Percentiles rank a stretch among this genome's conserved stretches.
Evolutionary conservation across 2,888 invertebrate species (phyloP).

Genomic region (Drosophila mimica): DNA sequence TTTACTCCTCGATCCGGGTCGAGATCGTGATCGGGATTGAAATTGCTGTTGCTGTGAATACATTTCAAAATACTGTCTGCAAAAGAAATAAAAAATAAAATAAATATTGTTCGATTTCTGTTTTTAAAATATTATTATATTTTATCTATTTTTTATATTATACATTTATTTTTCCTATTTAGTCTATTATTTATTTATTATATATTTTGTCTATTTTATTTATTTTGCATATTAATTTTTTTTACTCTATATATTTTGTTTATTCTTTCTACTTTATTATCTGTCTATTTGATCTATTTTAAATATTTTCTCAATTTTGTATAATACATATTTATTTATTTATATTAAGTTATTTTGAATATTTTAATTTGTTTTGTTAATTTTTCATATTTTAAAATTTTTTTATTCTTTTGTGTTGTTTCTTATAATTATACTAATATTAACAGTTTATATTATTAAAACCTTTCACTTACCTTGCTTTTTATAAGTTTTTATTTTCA

Average conservation of each 20-base stretch:
- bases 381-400: too few species aligned
- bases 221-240: neutral
- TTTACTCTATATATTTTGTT: too few species aligned
- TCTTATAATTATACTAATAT: neutral
- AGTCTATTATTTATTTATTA: neutral
- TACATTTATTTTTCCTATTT: too few species aligned
- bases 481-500: neutral
- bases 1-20: neutral
- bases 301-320: neutral
- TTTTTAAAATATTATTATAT: neutral
- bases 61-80: conserved; percentile 13
- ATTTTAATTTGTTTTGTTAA: neutral
- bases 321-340: neutral
- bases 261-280: neutral
- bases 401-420: neutral
- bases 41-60: neutral
- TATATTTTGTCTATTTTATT: neutral
- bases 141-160: neutral
- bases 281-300: neutral
- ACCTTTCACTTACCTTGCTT: conserved; percentile 7
- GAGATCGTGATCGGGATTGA: neutral
- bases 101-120: too few species aligned
- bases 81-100: conserved; percentile 7
- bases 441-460: neutral
- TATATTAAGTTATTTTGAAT: too few species aligned